These are phyloP conservation scores for Drosophila tristis DNA, from an alignment of 1,140 invertebrate species.

Conservation along the genomic window DNA sequence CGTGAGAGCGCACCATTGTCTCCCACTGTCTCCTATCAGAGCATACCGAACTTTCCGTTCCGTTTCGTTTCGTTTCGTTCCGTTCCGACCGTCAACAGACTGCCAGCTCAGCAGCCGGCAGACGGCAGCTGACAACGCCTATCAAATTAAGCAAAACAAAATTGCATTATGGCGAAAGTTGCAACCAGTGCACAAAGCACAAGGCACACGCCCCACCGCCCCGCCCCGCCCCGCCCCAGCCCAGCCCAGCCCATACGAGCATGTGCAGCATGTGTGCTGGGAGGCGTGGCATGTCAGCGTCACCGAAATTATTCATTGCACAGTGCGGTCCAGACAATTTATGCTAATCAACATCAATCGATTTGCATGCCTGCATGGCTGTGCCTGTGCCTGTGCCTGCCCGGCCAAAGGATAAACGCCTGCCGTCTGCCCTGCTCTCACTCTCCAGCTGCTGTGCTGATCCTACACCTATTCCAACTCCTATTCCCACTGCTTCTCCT, in stretches of 20 bases:
- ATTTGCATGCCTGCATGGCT: slow-evolving; percentile 67
- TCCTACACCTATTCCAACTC: background rate
- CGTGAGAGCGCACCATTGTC: slow-evolving; percentile 21
- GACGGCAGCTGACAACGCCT: slow-evolving; percentile 68
- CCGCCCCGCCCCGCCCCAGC: background rate
- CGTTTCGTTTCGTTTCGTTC: too few species aligned
- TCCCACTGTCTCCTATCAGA: slow-evolving; percentile 17
- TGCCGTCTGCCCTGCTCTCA: background rate
- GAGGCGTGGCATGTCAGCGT: slow-evolving; percentile 53
- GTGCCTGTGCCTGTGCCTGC: background rate
- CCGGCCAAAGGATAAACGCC: slow-evolving; percentile 59
- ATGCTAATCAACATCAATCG: slow-evolving; percentile 84
- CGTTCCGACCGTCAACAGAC: slow-evolving; percentile 2
- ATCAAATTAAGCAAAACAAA: slow-evolving; percentile 82
- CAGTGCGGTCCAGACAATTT: slow-evolving; percentile 83
- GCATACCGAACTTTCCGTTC: background rate
- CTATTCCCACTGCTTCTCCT: background rate
- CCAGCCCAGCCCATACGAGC: background rate
- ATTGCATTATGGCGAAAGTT: slow-evolving; percentile 76
- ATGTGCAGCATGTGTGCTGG: background rate
- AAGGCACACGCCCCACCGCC: background rate
- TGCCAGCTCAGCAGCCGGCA: slow-evolving; percentile 52
- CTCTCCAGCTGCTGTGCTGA: background rate
- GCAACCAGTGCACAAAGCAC: slow-evolving; percentile 44
- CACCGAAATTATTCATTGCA: slow-evolving; percentile 81